Evolutionary conservation across 1,140 invertebrate species (phyloP), one percentile per base, ranked within the genome.

Genomic region (Zaprionus africanus): DNA sequence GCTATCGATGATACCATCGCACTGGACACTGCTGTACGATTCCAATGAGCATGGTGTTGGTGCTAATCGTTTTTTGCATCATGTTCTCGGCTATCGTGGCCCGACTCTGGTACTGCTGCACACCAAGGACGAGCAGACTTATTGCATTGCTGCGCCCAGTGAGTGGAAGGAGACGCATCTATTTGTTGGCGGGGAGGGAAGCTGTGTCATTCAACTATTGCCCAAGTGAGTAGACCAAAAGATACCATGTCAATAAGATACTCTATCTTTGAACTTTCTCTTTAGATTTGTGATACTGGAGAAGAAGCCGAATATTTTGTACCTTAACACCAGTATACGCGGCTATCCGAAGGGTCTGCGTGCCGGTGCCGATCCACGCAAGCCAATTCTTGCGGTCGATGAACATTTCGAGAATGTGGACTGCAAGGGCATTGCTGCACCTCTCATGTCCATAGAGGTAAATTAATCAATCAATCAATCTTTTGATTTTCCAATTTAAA

Each of bases 91-190:
- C 7, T 99, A 98, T 93, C 93, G 96, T 57, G 97, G 97, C 4
- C 96, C 97, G 0, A 97, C 97, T 0, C 92, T 98, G 19, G 94
- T 96, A n/a, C 94, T 98, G 65, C 85, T 98, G 13, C 94, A 95
- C 58, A 91, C 95, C 88, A 95, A 96, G 68, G 94, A 95, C 56
- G 95, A 94, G 68, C 94, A 96, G 43, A 94, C 96, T 38, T 96
- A 97, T 86, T 98, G 96, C 90, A 93, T 98, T 36, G 96, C 95
- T 6, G 93, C 95, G 19, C 95, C 97, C n/a, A 93, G 93, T 59
- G 97, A 97, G 92, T 98, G 97, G 97, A 95, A 95, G 78, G 97
- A 98, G 84, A 96, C 96, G 1, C 96, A 97, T 93, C 93, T 96
- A 51, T 98, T 97, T 92, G 97, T 96, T 94, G 97, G 98, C 53